A percentile compares a stretch with the other conserved stretches of the same genome.
Conservation (phyloP, 1,140 invertebrate species). For the Drosophila grimshawi region DNA sequence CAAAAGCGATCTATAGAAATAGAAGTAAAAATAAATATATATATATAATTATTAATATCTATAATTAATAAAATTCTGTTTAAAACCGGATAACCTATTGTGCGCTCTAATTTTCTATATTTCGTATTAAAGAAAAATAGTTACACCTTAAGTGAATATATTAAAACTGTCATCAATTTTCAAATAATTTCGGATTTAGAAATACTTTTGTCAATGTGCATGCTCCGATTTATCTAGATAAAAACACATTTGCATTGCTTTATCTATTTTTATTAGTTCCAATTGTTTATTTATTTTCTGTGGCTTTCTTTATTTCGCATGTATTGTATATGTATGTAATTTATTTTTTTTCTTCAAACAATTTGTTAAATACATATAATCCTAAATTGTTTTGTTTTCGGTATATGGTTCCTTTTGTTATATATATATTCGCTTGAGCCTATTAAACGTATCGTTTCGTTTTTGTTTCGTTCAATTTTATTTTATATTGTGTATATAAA, state of each 20-base stretch:
- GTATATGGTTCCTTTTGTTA: not conserved
- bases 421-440: slow-evolving; percentile 14
- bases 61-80: too few relatives aligned
- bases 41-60: not conserved
- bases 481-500: slow-evolving; percentile 19
- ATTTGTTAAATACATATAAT: slow-evolving; percentile 17
- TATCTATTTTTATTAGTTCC: slow-evolving; percentile 26
- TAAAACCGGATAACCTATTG: too few relatives aligned
- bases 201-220: too few relatives aligned
- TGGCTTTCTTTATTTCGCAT: slow-evolving; percentile 14
- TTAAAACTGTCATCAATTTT: too few relatives aligned
- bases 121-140: too few relatives aligned
- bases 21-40: not conserved
- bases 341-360: slow-evolving; percentile 4
- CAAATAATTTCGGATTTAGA: too few relatives aligned
- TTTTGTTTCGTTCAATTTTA: not conserved
- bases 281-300: slow-evolving; percentile 37
- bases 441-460: slow-evolving; percentile 2
- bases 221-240: not conserved
- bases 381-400: slow-evolving; percentile 5
- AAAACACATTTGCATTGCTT: slow-evolving; percentile 12
- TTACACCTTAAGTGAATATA: too few relatives aligned
- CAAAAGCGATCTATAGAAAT: not conserved
- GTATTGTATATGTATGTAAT: slow-evolving; percentile 28
- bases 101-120: too few relatives aligned